Evolutionary conservation across 2,888 invertebrate genomes (phyloP), one percentile per base, ranked within the genome.

Genomic region (Drosophila engyochracea): DNA sequence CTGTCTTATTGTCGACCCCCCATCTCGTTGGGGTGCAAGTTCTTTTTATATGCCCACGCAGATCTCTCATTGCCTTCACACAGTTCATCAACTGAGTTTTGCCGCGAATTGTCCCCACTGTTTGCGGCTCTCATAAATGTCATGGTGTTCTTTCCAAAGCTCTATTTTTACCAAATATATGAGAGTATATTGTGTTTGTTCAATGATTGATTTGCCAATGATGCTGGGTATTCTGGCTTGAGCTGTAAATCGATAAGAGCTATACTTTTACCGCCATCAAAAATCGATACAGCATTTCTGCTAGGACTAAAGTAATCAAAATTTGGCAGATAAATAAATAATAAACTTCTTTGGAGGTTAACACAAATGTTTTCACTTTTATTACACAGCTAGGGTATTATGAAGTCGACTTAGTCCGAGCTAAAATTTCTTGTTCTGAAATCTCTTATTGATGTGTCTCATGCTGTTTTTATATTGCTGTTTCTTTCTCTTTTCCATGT

Each of bases 71-170:
- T 59, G 54, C 35, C 55, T 63, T 12, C 44, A 60, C 68, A 68
- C 52, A 68, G 68, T 74, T 67, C 68, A 60, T 69, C 75, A 74
- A 64, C 33, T 3, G 60, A 63, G 55, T 67, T 59, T 51, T 33
- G 33, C 53, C 33, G 68, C 60, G 35, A 62, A 69, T 70, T 73
- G 70, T 76, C 80, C 64, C 44, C 85, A 64, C 68, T 74, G 64
- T 70, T 70, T 59, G 79, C 31, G 65, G 71, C 49, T 69, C 83
- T 74, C 86, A 85, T 85, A 85, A 85, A 85, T 88, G 85, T 83
- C 83, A 70, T 47, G 58, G 71, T 66, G 76, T 73, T 78, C 74
- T 66, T 70, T 60, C 61, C 19, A 41, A 58, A 73, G 68, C 58
- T 67, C 69, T 74, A 31, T 61, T 57, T 59, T 49, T 25, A n/a